Evolutionary conservation across 2,797 vertebrate genomes (phyloP), one percentile per base, ranked within the genome.

Genomic region (Manis crassicaudata): DNA sequence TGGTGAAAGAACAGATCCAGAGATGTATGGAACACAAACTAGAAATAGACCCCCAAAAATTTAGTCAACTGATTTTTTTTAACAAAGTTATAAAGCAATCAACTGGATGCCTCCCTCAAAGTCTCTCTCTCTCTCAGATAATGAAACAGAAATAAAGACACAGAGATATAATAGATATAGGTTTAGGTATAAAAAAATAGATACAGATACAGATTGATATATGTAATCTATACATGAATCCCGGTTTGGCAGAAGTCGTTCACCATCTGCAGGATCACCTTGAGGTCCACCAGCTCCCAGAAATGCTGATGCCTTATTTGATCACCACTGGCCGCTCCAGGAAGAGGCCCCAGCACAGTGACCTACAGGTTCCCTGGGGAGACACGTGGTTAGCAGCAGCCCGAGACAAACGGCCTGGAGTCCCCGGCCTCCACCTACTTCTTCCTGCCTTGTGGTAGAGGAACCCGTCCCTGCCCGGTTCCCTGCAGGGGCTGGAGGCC

Each of bases 401-500:
- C 99, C 0, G 99, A 99, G 21, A 99, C 98, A 98, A 99, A 99
- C 35, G 99, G 95, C 0, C 99, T 99, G 0, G 99, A 99, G 96
- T 99, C 99, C 0, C 99, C 99, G 23, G 99, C 98, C 91, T 99
- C 99, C 35, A 99, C 99, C 99, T 99, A 99, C 90, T 99, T 99
- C 76, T 99, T 98, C 27, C 99, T 96, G 2, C 99, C 99, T 99
- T 99, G 60, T 99, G 99, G 96, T 99, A 99, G 98, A 99, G 99
- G 98, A 99, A 99, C 85, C 99, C 98, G 43, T 99, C 99, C n/a
- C 50, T 54, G 97, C 99, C 99, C 94, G 99, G 99, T 96, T 99
- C 99, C 0, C 99, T 99, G 98, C 99, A 99, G 0, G 99, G 99
- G 97, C 99, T 99, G 97, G 98, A 99, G 13, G 99, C 99, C 0